Evolutionary conservation across 2,113 vertebrate species (phyloP).

Genomic region (Ceratotherium simum): DNA sequence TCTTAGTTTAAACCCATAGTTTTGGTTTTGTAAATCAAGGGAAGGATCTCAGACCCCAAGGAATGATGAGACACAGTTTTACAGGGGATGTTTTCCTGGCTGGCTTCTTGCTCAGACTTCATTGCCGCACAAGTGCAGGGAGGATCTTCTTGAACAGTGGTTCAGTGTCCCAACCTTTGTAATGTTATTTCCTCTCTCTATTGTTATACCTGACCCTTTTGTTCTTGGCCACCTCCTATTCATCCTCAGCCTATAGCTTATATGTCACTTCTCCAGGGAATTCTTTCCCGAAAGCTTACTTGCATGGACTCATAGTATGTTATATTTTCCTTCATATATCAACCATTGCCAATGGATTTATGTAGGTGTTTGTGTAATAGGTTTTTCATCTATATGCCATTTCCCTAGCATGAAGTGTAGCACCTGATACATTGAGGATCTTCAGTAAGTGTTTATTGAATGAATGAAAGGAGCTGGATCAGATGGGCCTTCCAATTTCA

Average conservation of each 20-base stretch:
- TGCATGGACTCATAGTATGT: background rate
- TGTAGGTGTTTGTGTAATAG: background rate
- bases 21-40: background rate
- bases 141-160: background rate
- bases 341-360: background rate
- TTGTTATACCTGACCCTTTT: background rate
- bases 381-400: background rate
- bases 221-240: background rate
- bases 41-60: background rate
- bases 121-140: background rate
- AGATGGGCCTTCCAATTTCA: background rate
- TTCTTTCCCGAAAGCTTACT: background rate
- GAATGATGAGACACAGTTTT: background rate
- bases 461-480: background rate
- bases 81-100: background rate
- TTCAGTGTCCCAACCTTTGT: background rate
- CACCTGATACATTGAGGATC: background rate
- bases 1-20: background rate
- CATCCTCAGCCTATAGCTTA: background rate
- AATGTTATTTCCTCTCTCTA: background rate
- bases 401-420: background rate
- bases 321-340: background rate
- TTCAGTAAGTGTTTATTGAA: background rate
- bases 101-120: background rate
- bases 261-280: background rate